Conservation (phyloP, 2,888 invertebrate genomes). For the Polyommatus iphigenia region DNA sequence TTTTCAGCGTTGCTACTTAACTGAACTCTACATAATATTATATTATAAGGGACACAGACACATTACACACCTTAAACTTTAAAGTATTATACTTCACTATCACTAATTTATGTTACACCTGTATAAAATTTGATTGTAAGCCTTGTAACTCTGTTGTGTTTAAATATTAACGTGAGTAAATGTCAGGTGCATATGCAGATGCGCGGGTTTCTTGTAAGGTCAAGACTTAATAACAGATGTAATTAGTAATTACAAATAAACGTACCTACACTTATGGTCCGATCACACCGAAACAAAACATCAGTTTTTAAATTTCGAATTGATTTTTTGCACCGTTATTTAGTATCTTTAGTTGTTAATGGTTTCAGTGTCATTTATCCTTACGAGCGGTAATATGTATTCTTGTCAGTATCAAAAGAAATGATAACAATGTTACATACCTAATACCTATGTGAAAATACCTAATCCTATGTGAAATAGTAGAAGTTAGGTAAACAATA, state of each 20-base stretch:
- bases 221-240: background rate
- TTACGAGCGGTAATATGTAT: background rate
- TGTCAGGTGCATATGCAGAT: constrained; percentile 10
- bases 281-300: background rate
- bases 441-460: background rate
- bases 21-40: no score
- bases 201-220: background rate
- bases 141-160: background rate
- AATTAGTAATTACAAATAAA: background rate
- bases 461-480: background rate
- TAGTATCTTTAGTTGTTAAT: no score
- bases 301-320: background rate
- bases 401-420: background rate
- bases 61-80: no score
- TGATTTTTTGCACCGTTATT: no score
- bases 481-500: no score
- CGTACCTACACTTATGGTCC: background rate
- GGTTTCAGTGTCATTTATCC: background rate
- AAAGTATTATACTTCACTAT: no score
- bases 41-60: no score
- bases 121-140: background rate
- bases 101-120: no score
- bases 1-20: no score
- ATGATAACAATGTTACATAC: background rate
- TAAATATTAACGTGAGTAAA: constrained; percentile 11